phyloP scores from a whole-genome alignment of 2,797 vertebrate genomes.

The Muraenolepis orangiensis region DNA sequence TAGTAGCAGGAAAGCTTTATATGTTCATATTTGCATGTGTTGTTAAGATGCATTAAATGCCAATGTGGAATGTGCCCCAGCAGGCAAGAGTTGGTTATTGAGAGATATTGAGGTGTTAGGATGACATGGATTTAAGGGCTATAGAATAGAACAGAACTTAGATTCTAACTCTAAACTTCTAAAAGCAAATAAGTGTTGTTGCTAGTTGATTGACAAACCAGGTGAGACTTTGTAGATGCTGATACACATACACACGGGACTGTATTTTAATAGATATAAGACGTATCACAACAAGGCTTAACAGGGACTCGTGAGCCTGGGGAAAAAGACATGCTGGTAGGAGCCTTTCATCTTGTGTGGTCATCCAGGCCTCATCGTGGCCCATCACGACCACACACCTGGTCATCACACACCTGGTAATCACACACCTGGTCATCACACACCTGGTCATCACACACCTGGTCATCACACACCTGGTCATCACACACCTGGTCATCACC shows the following conservation, averaged over 20 bases:
- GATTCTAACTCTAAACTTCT: too few relatives aligned
- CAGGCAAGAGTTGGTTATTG: not conserved
- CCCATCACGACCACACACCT: not conserved
- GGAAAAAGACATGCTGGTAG: conserved; percentile 16
- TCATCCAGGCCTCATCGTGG: conserved; percentile 11
- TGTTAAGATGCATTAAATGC: not conserved
- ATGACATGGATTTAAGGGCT: not conserved
- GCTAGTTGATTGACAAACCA: not conserved
- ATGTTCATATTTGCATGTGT: not conserved
- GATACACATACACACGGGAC: not conserved
- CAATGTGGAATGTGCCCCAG: not conserved
- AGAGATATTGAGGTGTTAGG: not conserved
- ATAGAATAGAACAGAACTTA: not conserved
- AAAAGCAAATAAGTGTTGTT: not conserved
- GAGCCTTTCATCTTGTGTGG: conserved; percentile 26
- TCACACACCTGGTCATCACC: conserved; percentile 1
- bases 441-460: too few relatives aligned
- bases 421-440: too few relatives aligned
- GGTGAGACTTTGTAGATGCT: not conserved
- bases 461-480: too few relatives aligned
- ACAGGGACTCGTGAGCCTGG: not conserved
- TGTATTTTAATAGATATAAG: not conserved
- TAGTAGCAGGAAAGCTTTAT: not conserved
- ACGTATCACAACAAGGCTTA: not conserved
- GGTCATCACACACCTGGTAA: too few relatives aligned